Evolutionary conservation across 2,888 invertebrate genomes (phyloP), one percentile per base, ranked within the genome.

Genomic region (Napeogenes sylphis): DNA sequence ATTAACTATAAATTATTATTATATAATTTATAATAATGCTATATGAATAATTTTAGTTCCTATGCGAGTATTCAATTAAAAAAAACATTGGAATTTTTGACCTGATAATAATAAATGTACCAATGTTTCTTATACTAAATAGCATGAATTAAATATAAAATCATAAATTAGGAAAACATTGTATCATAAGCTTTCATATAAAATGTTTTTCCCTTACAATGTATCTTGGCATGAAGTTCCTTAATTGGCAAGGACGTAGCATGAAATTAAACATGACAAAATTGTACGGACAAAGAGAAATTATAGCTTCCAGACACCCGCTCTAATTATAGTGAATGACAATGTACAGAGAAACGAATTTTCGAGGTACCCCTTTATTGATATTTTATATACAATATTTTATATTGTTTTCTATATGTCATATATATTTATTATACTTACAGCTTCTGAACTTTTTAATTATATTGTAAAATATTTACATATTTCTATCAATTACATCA

Each of bases 221-320:
- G 30, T 30, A 51, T 51, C 51, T 51, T 51, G 30, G 51, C 51
- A 51, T 30, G 51, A 57, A 68, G 60, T 60, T 68, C 68, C 64
- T 68, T 82, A 84, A 84, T 83, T 84, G 78, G 72, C 70, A 67
- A 73, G 77, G 80, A 81, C 77, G 74, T 70, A 75, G 74, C 77
- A 75, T 76, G 80, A 84, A 83, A 85, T 85, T 83, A 81, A 84
- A 84, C 82, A 78, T 77, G 82, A 85, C 83, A 81, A 81, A 84
- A 83, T 78, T 83, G 79, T 77, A 77, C 74, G 75, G 80, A 80
- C 81, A 80, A 83, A 82, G 79, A 79, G 80, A 82, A 82, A 82
- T 81, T 78, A 77, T 76, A 72, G 73, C 74, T 73, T 61, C 70
- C 72, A 75, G 77, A 81, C 80, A 78, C 77, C 81, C 73, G 77